Evolutionary conservation across 2,888 invertebrate genomes (phyloP).

Genomic region (Yponomeuta malinellus): DNA sequence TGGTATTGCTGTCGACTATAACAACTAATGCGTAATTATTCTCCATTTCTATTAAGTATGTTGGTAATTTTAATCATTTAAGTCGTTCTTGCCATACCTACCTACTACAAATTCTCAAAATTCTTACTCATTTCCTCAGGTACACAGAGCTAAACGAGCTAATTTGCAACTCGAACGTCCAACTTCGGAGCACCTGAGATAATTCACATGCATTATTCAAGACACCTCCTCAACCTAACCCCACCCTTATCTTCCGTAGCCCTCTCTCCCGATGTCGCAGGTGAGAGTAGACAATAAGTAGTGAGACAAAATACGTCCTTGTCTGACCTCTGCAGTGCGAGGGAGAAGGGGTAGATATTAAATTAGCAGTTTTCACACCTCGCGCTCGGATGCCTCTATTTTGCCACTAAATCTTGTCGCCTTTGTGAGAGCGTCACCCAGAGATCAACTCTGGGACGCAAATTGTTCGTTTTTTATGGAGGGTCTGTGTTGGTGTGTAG

Average conservation of each 20-base stretch:
- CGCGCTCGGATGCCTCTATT: constrained; percentile 4
- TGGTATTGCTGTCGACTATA: too few species aligned
- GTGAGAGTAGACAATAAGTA: background rate
- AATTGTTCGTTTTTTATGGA: background rate
- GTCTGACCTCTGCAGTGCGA: constrained; percentile 10
- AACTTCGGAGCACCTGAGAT: constrained; percentile 7
- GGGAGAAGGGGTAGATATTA: constrained; percentile 29
- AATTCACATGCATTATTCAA: constrained; percentile 4
- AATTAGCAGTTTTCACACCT: constrained; percentile 26
- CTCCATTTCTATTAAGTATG: too few species aligned
- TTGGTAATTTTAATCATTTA: too few species aligned
- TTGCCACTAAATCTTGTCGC: background rate
- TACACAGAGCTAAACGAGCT: background rate
- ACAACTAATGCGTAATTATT: too few species aligned
- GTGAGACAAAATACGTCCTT: constrained; percentile 5
- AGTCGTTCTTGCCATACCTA: too few species aligned
- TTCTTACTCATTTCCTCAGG: too few species aligned
- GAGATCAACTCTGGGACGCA: background rate
- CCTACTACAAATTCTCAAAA: too few species aligned
- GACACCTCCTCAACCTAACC: background rate
- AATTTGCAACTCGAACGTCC: background rate
- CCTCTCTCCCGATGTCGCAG: constrained; percentile 13
- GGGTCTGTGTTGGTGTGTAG: background rate
- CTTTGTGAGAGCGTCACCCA: constrained; percentile 9
- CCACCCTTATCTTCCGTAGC: background rate